These are phyloP conservation scores for Crotalus horridus DNA, from an alignment of 2,113 vertebrate genomes.

Conservation along the genomic window DNA sequence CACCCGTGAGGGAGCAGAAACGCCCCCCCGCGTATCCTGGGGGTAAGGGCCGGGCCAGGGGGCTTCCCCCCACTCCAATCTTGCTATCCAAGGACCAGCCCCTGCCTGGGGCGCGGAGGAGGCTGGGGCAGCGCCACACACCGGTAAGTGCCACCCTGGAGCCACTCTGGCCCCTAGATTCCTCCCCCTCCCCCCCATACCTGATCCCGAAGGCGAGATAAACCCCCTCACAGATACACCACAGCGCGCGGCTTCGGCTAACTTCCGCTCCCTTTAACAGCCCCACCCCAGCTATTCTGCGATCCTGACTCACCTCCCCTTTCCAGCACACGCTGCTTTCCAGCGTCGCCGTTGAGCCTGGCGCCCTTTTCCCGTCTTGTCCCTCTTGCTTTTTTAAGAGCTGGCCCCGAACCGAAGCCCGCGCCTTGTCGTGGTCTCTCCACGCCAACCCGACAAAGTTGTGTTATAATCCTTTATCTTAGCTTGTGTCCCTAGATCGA, in stretches of 20 bases:
- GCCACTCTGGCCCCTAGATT: background rate
- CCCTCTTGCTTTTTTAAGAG: background rate
- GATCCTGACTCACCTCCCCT: background rate
- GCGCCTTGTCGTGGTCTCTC: background rate
- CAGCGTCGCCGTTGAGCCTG: background rate
- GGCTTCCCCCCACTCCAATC: background rate
- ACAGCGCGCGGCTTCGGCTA: too few relatives aligned
- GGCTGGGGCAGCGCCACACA: slow-evolving; percentile 11
- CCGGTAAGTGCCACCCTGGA: background rate
- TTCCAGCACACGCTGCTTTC: too few relatives aligned
- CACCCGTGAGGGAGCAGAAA: slow-evolving; percentile 8
- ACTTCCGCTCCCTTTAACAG: background rate
- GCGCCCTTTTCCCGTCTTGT: background rate
- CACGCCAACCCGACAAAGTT: background rate
- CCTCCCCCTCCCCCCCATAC: too few relatives aligned
- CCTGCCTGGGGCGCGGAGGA: slow-evolving; percentile 24
- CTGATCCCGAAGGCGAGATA: background rate
- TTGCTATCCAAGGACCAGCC: background rate
- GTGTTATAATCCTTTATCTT: background rate
- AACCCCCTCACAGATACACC: background rate
- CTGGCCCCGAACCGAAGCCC: background rate
- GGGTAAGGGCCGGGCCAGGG: background rate
- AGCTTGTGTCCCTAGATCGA: background rate
- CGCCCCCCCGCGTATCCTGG: background rate
- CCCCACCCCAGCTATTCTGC: background rate